Evolutionary conservation across 2,113 vertebrate genomes (phyloP).

Genomic region (Gavialis gangeticus): DNA sequence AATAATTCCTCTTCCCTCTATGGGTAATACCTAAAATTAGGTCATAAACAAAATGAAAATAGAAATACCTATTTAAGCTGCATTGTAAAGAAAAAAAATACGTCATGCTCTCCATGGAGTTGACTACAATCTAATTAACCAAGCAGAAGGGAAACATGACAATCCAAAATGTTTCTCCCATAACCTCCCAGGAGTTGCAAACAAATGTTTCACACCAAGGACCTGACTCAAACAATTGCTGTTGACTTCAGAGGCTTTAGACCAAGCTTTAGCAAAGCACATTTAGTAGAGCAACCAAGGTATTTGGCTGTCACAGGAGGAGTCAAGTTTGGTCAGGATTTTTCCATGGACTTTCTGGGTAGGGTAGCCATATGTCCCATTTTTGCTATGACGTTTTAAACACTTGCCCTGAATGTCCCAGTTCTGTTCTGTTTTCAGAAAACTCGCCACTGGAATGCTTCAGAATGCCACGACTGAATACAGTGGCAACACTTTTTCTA

Average conservation of each 20-base stretch:
- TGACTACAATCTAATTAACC: rapidly evolving
- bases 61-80: not conserved
- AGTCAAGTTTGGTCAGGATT: not conserved
- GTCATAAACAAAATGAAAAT: not conserved
- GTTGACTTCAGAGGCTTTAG: not conserved
- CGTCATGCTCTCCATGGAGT: not conserved
- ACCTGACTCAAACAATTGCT: not conserved
- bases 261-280: not conserved
- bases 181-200: rapidly evolving
- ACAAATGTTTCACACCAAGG: not conserved
- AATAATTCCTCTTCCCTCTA: not conserved
- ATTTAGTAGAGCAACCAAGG: not conserved
- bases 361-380: no score
- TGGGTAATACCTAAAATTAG: not conserved
- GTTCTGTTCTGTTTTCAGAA: no score
- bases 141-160: not conserved
- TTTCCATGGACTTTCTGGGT: not conserved
- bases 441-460: no score
- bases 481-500: no score
- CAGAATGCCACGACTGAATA: no score
- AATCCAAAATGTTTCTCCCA: not conserved
- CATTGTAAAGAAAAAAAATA: not conserved
- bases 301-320: not conserved
- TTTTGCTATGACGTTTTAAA: no score
- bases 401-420: no score